phyloP scores from a whole-genome alignment of 2,113 vertebrate species.

The Misgurnus anguillicaudatus region DNA sequence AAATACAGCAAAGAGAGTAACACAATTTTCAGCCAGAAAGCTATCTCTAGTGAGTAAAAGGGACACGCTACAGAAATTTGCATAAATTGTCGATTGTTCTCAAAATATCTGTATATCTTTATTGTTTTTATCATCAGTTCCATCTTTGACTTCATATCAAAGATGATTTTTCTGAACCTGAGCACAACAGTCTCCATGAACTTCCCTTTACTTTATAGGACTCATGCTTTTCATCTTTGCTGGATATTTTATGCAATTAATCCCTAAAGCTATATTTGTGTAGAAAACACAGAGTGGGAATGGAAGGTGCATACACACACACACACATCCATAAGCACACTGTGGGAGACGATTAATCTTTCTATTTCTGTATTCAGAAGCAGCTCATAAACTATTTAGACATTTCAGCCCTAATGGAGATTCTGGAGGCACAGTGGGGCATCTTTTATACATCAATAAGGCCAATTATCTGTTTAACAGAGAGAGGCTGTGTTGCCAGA shows the following conservation, averaged over 20 bases:
- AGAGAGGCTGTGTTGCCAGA: slow-evolving; percentile 69
- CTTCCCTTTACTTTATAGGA: slow-evolving; percentile 59
- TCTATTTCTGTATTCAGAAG: slow-evolving; percentile 73
- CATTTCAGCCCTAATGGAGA: slow-evolving; percentile 76
- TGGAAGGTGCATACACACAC: slow-evolving; percentile 53
- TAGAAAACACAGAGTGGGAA: slow-evolving; percentile 60
- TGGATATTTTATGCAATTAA: slow-evolving; percentile 42
- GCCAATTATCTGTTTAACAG: slow-evolving; percentile 82
- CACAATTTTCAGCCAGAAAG: background rate
- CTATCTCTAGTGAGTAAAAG: slow-evolving; percentile 1
- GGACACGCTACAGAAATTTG: background rate
- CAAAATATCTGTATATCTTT: background rate
- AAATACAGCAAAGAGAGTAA: background rate
- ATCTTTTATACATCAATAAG: slow-evolving; percentile 86
- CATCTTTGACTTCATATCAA: background rate
- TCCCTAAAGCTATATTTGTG: slow-evolving; percentile 56
- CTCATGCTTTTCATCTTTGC: slow-evolving; percentile 38
- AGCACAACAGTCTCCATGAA: slow-evolving; percentile 65
- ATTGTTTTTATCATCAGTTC: background rate
- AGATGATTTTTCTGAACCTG: background rate
- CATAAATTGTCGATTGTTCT: slow-evolving; percentile 8
- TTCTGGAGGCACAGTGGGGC: slow-evolving; percentile 79
- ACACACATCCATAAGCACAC: slow-evolving; percentile 54
- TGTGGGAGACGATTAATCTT: slow-evolving; percentile 76
- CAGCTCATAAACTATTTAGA: slow-evolving; percentile 81